Conservation (phyloP, 2,113 vertebrate genomes). For the Coryphaenoides rupestris region DNA sequence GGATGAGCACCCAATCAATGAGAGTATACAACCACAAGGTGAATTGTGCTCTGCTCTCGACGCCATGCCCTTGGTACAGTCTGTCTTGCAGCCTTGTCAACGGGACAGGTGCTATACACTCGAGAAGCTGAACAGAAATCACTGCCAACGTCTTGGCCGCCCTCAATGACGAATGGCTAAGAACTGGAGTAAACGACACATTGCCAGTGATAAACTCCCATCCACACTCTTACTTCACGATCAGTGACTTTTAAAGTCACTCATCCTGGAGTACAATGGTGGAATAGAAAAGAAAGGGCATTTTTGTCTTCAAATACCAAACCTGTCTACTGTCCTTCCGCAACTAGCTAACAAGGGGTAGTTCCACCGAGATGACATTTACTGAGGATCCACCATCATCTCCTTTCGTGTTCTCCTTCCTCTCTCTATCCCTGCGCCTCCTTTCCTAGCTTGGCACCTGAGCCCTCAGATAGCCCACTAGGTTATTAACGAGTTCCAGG, state of each 20-base stretch:
- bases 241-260: conserved; percentile 23
- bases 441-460: conserved; percentile 44
- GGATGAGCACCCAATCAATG: conserved; percentile 22
- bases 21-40: conserved; percentile 19
- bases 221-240: conserved; percentile 40
- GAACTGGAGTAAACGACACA: conserved; percentile 17
- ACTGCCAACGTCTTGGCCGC: conserved; percentile 51
- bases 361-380: too few species aligned
- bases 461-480: conserved; percentile 47
- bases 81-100: conserved; percentile 48
- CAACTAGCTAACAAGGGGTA: too few species aligned
- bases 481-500: conserved; percentile 61
- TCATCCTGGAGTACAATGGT: too few species aligned
- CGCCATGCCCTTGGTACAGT: conserved; percentile 52
- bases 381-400: not conserved
- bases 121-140: conserved; percentile 40
- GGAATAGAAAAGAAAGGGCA: too few species aligned
- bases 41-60: conserved; percentile 33
- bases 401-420: conserved; percentile 5
- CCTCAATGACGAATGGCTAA: conserved; percentile 46
- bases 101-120: conserved; percentile 42
- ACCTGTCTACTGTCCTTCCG: too few species aligned
- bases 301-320: too few species aligned
- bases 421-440: not conserved
- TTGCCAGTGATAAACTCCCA: conserved; percentile 37